Percentiles rank a stretch among this genome's conserved stretches.
Evolutionary conservation across 30 jellyfish, hydroid and myxozoan genomes (phyloP).

Genomic region (Morbakka virulenta): DNA sequence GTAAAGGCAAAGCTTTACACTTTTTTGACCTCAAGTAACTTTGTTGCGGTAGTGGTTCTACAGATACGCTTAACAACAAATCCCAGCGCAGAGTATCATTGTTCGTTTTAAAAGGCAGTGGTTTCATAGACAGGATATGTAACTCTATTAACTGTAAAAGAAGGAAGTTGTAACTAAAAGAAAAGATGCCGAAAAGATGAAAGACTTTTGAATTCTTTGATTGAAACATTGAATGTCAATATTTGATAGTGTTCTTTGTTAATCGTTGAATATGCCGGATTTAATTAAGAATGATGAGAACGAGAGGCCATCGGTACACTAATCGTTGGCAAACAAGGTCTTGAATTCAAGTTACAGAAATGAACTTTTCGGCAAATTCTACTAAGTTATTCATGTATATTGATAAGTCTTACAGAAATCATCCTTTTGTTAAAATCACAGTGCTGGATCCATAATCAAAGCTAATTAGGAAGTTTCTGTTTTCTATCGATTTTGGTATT

Average conservation of each 20-base stretch:
- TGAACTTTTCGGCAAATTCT: not conserved
- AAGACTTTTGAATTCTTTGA: not conserved
- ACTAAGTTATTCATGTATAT: too few relatives aligned
- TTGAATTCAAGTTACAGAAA: not conserved
- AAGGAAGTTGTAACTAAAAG: not conserved
- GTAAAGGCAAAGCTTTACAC: too few relatives aligned
- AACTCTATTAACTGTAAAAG: not conserved
- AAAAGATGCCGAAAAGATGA: not conserved
- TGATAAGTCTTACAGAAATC: not conserved
- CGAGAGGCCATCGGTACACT: not conserved
- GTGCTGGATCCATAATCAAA: not conserved
- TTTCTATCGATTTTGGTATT: not conserved
- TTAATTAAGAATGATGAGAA: not conserved
- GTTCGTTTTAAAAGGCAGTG: too few relatives aligned
- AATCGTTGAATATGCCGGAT: not conserved
- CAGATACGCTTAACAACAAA: too few relatives aligned
- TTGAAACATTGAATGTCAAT: not conserved
- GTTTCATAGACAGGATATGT: too few relatives aligned
- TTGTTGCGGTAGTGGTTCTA: too few relatives aligned
- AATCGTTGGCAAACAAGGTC: not conserved
- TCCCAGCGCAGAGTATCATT: too few relatives aligned
- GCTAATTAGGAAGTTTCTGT: not conserved
- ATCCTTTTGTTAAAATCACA: not conserved
- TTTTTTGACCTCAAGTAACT: too few relatives aligned
- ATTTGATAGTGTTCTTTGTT: not conserved